Conservation (phyloP, 2,113 vertebrate species). For the Carassius carassius region DNA sequence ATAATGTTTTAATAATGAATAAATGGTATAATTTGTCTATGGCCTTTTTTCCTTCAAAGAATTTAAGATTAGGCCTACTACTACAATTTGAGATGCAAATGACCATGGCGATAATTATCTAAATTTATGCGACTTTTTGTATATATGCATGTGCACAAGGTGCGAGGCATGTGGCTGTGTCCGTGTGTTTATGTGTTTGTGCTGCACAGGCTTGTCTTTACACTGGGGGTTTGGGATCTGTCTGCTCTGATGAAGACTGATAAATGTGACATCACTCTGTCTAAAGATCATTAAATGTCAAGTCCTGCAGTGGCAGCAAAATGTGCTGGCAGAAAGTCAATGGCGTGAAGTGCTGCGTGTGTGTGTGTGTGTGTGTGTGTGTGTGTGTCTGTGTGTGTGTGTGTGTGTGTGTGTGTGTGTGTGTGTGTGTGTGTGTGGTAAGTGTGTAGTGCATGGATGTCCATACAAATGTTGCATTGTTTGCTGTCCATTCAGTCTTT, state of each 20-base stretch:
- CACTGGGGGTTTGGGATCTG: conserved; percentile 78
- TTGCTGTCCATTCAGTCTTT: conserved; percentile 17
- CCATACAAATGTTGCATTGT: neutral
- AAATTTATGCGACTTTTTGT: conserved; percentile 12
- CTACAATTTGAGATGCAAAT: conserved; percentile 33
- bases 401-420: conserved; percentile 40
- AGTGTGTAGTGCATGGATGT: conserved; percentile 62
- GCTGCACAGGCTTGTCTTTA: conserved; percentile 59
- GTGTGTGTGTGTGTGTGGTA: conserved; percentile 60
- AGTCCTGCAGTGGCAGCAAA: conserved; percentile 77
- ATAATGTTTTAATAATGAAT: neutral
- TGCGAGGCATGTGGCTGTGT: conserved; percentile 19
- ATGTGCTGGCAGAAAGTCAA: conserved; percentile 83
- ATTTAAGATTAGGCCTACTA: conserved; percentile 34
- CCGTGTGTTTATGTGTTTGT: conserved; percentile 25
- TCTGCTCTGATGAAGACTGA: conserved; percentile 81
- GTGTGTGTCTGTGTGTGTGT: conserved; percentile 43
- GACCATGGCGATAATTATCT: neutral
- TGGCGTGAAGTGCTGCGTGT: conserved; percentile 66
- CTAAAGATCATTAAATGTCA: conserved; percentile 88
- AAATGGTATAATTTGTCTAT: neutral
- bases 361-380: conserved; percentile 49
- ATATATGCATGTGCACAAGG: conserved; percentile 4
- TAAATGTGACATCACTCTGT: conserved; percentile 80
- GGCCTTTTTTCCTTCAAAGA: neutral